These are phyloP conservation scores for Dromococcyx pavoninus DNA, from an alignment of 2,797 vertebrate species.

Conservation along the genomic window DNA sequence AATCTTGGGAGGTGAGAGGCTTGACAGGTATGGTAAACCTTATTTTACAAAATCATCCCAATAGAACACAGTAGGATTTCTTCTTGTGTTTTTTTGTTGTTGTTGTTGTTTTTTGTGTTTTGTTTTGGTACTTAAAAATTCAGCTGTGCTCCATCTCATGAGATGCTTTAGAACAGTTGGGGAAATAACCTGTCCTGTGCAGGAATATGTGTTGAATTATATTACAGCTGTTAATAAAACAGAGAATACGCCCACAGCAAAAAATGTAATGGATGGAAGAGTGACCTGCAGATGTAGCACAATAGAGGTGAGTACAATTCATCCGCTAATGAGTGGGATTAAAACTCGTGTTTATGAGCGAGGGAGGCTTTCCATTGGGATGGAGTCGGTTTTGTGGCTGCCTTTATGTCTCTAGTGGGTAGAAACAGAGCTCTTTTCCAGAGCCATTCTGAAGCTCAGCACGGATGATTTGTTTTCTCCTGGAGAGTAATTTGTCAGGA, in stretches of 20 bases:
- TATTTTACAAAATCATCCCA: background rate
- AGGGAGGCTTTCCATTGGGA: constrained; percentile 5
- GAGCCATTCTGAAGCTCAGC: constrained; percentile 13
- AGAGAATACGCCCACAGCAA: background rate
- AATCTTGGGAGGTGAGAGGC: background rate
- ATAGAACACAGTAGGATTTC: background rate
- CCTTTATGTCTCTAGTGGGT: background rate
- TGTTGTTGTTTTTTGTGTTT: background rate
- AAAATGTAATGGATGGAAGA: background rate
- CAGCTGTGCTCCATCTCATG: background rate
- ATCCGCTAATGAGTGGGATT: background rate
- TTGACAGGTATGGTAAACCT: background rate
- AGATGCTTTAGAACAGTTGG: constrained; percentile 12
- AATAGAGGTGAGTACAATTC: background rate
- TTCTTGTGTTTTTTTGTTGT: background rate
- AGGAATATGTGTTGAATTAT: background rate
- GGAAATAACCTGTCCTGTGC: background rate
- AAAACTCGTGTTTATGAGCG: background rate
- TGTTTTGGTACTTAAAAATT: constrained; percentile 10
- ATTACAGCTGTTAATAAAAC: constrained; percentile 22
- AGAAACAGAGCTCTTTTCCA: constrained; percentile 13
- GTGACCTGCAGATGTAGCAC: background rate
- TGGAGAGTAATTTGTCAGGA: constrained; percentile 33
- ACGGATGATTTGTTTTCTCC: constrained; percentile 29
- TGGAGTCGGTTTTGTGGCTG: constrained; percentile 2